Conservation (phyloP, 2,797 vertebrate genomes). For the Dendrocincla tyrannina region DNA sequence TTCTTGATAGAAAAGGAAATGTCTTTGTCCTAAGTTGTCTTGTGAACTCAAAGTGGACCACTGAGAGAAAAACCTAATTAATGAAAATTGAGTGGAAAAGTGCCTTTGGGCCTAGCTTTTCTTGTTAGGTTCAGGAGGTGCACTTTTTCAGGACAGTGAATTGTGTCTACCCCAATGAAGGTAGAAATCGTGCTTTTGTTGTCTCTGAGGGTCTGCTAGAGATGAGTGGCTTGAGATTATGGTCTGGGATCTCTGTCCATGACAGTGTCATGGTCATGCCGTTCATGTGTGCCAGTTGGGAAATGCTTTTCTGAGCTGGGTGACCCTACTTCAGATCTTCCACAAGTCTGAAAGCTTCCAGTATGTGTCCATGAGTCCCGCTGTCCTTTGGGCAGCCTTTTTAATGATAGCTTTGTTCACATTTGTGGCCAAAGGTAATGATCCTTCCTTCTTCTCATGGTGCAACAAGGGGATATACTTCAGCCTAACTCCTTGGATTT, state of each 20-base stretch:
- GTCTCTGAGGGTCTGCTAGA: neutral
- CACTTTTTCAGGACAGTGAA: neutral
- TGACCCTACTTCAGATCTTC: neutral
- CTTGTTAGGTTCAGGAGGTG: neutral
- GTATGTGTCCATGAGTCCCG: neutral
- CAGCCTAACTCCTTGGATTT: neutral
- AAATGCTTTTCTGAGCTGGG: neutral
- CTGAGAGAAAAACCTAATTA: neutral
- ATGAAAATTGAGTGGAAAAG: neutral
- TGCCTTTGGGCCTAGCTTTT: neutral
- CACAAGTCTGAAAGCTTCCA: neutral
- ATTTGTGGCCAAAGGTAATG: neutral
- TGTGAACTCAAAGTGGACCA: neutral
- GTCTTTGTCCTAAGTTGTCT: neutral
- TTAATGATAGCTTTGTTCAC: neutral
- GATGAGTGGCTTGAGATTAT: neutral
- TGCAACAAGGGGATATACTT: neutral
- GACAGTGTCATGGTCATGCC: accelerated
- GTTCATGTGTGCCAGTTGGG: neutral
- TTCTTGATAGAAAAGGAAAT: neutral
- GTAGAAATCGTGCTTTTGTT: neutral
- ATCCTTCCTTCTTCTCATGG: neutral
- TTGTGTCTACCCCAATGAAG: neutral
- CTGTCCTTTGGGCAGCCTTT: neutral
- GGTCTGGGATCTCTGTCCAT: accelerated